Conservation (phyloP, 2,888 invertebrate genomes). For the Drosophila paranaensis region DNA sequence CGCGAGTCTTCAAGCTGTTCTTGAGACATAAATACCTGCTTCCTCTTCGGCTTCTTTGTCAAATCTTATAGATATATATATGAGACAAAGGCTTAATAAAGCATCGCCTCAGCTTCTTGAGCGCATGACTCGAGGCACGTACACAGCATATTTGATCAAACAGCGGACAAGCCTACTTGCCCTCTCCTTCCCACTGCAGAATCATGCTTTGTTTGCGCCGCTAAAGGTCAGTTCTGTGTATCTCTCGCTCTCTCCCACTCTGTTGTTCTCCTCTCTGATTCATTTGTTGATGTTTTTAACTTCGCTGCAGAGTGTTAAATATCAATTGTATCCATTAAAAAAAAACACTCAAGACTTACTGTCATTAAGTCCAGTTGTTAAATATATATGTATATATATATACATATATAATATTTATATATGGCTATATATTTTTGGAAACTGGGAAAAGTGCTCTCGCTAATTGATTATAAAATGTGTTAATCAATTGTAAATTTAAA, state of each 20-base stretch:
- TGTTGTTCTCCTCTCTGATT: neutral
- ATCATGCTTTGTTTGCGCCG: conserved; percentile 10
- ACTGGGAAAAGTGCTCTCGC: conserved; percentile 19
- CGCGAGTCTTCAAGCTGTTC: conserved; percentile 7
- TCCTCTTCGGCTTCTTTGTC: conserved; percentile 13
- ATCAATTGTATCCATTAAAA: conserved; percentile 34
- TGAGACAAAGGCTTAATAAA: neutral
- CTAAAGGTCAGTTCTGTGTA: conserved; percentile 21
- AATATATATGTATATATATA: neutral
- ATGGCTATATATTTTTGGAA: conserved; percentile 19
- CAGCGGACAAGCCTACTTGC: neutral
- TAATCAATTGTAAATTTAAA: conserved; percentile 48
- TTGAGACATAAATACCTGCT: conserved; percentile 14
- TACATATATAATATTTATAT: neutral
- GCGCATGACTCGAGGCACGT: conserved; percentile 51
- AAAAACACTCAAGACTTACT: conserved; percentile 8
- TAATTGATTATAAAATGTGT: conserved; percentile 59
- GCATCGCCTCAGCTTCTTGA: neutral
- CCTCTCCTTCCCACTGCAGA: conserved; percentile 1
- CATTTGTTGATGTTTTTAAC: conserved; percentile 12
- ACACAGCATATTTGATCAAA: conserved; percentile 33
- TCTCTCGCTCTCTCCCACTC: neutral
- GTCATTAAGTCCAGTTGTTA: conserved; percentile 12
- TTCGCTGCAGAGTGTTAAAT: conserved; percentile 24
- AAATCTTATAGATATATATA: conserved; percentile 5